Evolutionary conservation across 2,113 vertebrate genomes (phyloP).

Genomic region (Ranitomeya imitator): DNA sequence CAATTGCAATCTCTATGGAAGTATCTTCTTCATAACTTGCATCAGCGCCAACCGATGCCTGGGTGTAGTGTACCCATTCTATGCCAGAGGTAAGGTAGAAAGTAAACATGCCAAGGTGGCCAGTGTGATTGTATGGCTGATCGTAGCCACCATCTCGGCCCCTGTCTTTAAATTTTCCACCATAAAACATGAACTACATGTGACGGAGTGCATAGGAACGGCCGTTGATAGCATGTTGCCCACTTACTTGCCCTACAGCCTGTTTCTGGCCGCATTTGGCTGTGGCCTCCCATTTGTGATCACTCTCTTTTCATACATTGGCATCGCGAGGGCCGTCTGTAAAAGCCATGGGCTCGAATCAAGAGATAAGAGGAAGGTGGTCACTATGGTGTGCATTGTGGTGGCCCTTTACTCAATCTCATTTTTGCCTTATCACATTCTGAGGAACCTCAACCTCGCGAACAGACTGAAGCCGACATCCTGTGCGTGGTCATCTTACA

Average conservation of each 20-base stretch:
- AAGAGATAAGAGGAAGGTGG: conserved; percentile 73
- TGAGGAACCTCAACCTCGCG: conserved; percentile 64
- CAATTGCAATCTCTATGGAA: conserved; percentile 78
- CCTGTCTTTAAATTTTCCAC: conserved; percentile 72
- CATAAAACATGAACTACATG: accelerated
- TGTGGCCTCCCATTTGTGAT: conserved; percentile 77
- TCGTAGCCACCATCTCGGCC: conserved; percentile 66
- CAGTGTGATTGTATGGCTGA: conserved; percentile 69
- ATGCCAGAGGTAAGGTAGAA: conserved; percentile 63
- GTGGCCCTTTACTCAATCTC: conserved; percentile 74
- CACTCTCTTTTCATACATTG: conserved; percentile 71
- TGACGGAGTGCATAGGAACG: conserved; percentile 63
- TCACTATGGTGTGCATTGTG: conserved; percentile 68
- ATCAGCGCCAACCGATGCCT: conserved; percentile 82
- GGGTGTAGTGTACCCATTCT: conserved; percentile 76
- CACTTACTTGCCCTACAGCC: conserved; percentile 64
- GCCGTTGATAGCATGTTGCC: accelerated
- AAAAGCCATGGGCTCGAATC: conserved; percentile 66
- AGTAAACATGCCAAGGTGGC: conserved; percentile 68
- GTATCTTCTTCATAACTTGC: conserved; percentile 78
- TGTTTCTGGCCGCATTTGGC: conserved; percentile 68
- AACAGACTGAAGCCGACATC: background rate
- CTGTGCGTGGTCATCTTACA: accelerated
- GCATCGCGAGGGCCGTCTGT: conserved; percentile 68
- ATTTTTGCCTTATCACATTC: conserved; percentile 80